Base-by-base conservation (phyloP, 1,140 invertebrate genomes). In the Apis florea region DNA sequence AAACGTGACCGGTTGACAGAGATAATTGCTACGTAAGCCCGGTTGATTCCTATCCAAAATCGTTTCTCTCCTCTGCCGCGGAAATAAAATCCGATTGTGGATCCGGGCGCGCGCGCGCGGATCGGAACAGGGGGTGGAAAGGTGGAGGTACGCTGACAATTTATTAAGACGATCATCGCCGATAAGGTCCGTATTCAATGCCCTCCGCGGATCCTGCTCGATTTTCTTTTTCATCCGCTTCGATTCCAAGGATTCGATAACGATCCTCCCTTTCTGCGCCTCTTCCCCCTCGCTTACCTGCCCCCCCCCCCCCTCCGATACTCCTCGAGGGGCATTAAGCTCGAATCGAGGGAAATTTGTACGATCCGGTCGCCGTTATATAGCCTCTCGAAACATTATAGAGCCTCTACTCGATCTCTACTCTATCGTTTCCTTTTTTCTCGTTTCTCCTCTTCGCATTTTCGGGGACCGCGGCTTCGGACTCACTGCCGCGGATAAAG, bases 81-180 rank as follows among this genome's bases (percentile, higher is more conserved):
- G 54, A 72, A 77, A 82, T 78, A 78, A 84, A 84, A 76, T 78
- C 56, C 59, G 69, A 84, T 82, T 77, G 79, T 76, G 24, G 31
- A 51, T 40, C 31, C 31, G 4, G 4, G 31, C 31, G 31, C 31
- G 5, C 31, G n/a, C n/a, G 17, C 47, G 73, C 49, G 31, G 21
- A 19, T 8, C 54, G 70, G 82, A 81, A 56, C 54, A 74, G 71
- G 72, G 81, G 84, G 83, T 71, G 83, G 83, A 64, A 76, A 74
- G 84, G 66, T 24, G 63, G 53, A 15, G 58, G 24, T 40, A 31
- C 70, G 56, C 74, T 86, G 82, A 82, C 83, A 88, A 90, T 90
- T 89, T 89, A 87, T 90, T 90, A 85, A 90, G 87, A 90, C 86
- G 83, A 90, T 90, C 90, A 73, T 59, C 24, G 31, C 73, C 59